Evolutionary conservation across 2,113 vertebrate genomes (phyloP), one percentile per base, ranked within the genome.

Genomic region (Boulengeromyrus knoepffleri): DNA sequence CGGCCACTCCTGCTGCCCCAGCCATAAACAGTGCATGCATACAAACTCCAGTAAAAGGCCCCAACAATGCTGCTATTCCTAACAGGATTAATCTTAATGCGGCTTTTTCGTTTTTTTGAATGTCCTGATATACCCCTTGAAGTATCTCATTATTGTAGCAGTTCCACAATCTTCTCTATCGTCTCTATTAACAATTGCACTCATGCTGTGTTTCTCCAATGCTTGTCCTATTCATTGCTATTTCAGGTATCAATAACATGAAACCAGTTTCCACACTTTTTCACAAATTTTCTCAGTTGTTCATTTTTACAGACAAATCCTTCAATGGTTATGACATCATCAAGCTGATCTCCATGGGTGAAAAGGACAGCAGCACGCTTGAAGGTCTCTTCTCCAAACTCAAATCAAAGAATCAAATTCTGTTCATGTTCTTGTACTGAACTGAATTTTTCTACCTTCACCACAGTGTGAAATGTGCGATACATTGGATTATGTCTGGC

Each of bases 191-290:
- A 74, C n/a, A 77, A 10, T 36, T n/a, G 53, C 17, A 89, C 85
- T 49, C 89, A 56, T 13, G 24, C 13, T 58, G 31, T 2, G 53
- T 89, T 90, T 2, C 9, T 58, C 9, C 13, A 17, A 3, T 88
- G 27, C 52, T 45, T 50, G 15, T 66, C 9, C 21, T 62, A 19
- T 88, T 5, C n/a, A 19, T 31, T 77, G 46, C 17, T 8, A 10
- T 77, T 80, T 45, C 88, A 89, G 27, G 88, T 91, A 50, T 91
- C 88, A 24, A 91, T 84, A 46, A 90, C 47, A 27, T 90, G 89
- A 42, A 46, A 80, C 17, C 91, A 49, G 9, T 85, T 88, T 89
- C 91, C 88, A 88, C 90, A 90, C 90, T 88, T 87, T 31, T 91
- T 13, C 39, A 91, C 66, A 77, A 91, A n/a, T 9, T 10, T 6